Conservation (phyloP, 2,797 vertebrate genomes). For the Hypotaenidia philippensis region DNA sequence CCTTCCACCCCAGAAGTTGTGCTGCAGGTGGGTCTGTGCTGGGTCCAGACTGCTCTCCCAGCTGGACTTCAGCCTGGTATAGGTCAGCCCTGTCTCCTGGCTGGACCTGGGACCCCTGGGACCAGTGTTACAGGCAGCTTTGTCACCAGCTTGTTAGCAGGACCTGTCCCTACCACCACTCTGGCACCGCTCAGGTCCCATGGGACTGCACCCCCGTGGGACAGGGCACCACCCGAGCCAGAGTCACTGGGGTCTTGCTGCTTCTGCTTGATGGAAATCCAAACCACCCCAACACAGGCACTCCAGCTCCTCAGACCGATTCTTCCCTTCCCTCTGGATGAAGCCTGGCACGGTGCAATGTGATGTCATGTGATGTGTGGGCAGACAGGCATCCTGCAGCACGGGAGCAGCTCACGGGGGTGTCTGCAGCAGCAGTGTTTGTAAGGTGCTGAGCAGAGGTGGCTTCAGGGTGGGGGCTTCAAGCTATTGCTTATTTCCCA, state of each 20-base stretch:
- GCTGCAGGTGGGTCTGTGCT: background rate
- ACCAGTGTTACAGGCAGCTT: background rate
- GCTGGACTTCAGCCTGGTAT: too few relatives aligned
- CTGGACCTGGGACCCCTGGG: rapidly evolving
- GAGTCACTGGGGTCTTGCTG: background rate
- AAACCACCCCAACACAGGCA: background rate
- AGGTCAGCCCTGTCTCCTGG: background rate
- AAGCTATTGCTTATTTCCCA: background rate
- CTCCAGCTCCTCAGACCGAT: background rate
- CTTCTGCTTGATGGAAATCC: background rate
- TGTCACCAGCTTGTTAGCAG: background rate
- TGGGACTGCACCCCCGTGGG: rapidly evolving
- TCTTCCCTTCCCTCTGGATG: background rate
- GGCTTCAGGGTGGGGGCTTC: background rate
- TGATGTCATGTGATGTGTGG: rapidly evolving
- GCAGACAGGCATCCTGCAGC: background rate
- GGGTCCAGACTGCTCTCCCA: background rate
- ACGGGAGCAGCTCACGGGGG: rapidly evolving
- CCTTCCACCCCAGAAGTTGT: too few relatives aligned
- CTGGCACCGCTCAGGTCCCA: rapidly evolving
- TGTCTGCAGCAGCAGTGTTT: background rate
- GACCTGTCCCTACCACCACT: rapidly evolving
- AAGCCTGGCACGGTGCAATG: rapidly evolving
- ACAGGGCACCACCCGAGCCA: rapidly evolving
- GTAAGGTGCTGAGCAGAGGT: background rate